Evolutionary conservation across 2,888 invertebrate species (phyloP).

Genomic region (Pomacea canaliculata): DNA sequence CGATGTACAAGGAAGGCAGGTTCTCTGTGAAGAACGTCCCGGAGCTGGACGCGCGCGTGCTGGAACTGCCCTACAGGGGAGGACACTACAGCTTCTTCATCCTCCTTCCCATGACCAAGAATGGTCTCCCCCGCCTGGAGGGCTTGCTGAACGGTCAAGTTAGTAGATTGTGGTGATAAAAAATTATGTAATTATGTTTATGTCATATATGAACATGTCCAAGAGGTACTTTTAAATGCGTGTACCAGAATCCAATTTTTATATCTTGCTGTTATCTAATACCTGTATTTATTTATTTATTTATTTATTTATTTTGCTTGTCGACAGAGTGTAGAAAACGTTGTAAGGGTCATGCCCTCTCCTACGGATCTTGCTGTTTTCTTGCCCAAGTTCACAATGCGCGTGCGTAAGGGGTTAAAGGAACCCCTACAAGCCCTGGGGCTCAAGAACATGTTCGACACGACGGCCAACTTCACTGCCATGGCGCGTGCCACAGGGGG

Average conservation of each 20-base stretch:
- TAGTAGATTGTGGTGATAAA: neutral
- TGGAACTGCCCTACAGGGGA: conserved; percentile 14
- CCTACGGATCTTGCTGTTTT: neutral
- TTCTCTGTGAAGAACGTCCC: conserved; percentile 3
- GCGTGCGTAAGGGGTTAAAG: neutral
- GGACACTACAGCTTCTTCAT: conserved; percentile 10
- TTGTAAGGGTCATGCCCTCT: neutral
- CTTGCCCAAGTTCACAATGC: neutral
- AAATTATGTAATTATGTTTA: no score
- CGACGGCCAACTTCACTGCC: neutral
- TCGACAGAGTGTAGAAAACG: neutral
- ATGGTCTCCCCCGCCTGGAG: conserved; percentile 11
- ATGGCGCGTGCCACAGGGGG: neutral
- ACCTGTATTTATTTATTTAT: no score
- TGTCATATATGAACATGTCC: no score
- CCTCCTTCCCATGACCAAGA: neutral
- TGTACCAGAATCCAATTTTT: no score
- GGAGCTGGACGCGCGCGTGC: neutral
- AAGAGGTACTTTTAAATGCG: no score
- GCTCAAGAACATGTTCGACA: neutral
- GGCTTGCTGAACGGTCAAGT: neutral
- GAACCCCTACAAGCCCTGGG: neutral
- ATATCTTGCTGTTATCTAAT: no score
- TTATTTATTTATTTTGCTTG: neutral
- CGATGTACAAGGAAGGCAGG: conserved; percentile 9